Conservation (phyloP, 1,140 invertebrate species). For the Episyrphus balteatus region DNA sequence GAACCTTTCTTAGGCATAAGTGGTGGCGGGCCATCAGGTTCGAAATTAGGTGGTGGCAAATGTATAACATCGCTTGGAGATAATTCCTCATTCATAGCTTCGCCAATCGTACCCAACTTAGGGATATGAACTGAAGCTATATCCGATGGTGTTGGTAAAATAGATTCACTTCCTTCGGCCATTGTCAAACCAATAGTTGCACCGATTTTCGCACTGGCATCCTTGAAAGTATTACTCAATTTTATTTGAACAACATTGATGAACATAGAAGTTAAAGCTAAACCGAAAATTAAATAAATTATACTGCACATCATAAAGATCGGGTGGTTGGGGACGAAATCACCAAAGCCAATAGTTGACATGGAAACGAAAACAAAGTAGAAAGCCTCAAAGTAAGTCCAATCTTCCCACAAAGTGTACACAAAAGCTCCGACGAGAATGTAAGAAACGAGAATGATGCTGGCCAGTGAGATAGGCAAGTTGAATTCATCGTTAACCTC, state of each 20-base stretch:
- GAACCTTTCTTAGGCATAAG: slow-evolving; percentile 17
- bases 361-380: slow-evolving; percentile 94
- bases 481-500: slow-evolving; percentile 88
- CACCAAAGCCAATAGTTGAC: slow-evolving; percentile 87
- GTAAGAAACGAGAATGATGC: slow-evolving; percentile 69
- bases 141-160: slow-evolving; percentile 25
- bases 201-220: slow-evolving; percentile 73
- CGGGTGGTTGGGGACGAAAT: slow-evolving; percentile 77
- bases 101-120: slow-evolving; percentile 23
- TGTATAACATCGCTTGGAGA: no score
- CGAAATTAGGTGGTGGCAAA: no score
- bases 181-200: slow-evolving; percentile 72
- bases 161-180: slow-evolving; percentile 37
- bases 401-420: slow-evolving; percentile 67
- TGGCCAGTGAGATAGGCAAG: slow-evolving; percentile 75
- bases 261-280: slow-evolving; percentile 92
- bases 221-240: slow-evolving; percentile 69
- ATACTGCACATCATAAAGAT: slow-evolving; percentile 88
- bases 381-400: slow-evolving; percentile 79
- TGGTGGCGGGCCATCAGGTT: slow-evolving; percentile 16
- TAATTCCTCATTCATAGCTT: slow-evolving; percentile 15
- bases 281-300: slow-evolving; percentile 84
- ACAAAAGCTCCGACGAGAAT: slow-evolving; percentile 71
- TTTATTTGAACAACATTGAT: slow-evolving; percentile 91
- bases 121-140: slow-evolving; percentile 28